Evolutionary conservation across 2,797 vertebrate genomes (phyloP).

Genomic region (Sebastes paucispinis): DNA sequence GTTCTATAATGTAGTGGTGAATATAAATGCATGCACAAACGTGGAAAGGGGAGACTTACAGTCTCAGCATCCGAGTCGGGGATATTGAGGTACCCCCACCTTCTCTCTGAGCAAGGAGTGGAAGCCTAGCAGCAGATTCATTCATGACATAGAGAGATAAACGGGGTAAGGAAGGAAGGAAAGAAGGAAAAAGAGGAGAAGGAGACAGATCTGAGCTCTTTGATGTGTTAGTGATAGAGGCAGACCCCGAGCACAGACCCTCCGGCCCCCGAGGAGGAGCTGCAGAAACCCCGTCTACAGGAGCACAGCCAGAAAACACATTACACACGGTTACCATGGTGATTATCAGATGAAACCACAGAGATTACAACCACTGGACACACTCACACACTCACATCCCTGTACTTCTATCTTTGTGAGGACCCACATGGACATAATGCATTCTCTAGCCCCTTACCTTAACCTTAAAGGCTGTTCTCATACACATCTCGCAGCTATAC

Average conservation of each 20-base stretch:
- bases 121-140: constrained; percentile 79
- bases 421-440: background rate
- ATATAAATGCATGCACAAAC: constrained; percentile 36
- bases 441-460: too few relatives aligned
- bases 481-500: too few relatives aligned
- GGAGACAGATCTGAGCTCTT: constrained; percentile 49
- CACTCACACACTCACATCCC: background rate
- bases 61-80: constrained; percentile 96
- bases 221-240: constrained; percentile 52
- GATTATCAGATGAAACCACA: constrained; percentile 69
- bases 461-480: too few relatives aligned
- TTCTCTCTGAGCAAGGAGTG: constrained; percentile 88
- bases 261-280: constrained; percentile 30
- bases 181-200: background rate
- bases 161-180: background rate
- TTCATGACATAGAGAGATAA: constrained; percentile 16
- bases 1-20: background rate
- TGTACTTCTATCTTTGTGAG: background rate
- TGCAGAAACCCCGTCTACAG: constrained; percentile 21
- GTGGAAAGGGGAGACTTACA: constrained; percentile 86
- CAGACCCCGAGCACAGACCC: constrained; percentile 46
- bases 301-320: constrained; percentile 50
- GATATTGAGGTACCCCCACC: constrained; percentile 93
- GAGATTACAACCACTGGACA: constrained; percentile 46
- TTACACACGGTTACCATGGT: constrained; percentile 74